Base-by-base conservation (phyloP, 1,140 invertebrate genomes). In the Intoshia linei region DNA sequence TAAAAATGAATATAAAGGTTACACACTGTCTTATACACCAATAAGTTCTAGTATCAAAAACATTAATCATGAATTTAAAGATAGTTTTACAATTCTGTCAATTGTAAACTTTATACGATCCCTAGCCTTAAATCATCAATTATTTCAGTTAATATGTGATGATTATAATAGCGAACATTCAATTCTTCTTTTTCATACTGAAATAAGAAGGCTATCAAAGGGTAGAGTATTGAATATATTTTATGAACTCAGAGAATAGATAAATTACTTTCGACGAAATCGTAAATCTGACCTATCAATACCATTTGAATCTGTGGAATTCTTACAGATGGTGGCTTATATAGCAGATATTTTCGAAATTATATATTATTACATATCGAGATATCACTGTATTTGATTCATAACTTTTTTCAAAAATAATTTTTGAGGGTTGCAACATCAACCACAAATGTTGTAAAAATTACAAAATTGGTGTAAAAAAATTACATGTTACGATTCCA, bases 131-230 rank as follows among this genome's bases (percentile, higher is more conserved):
- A 34, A 34, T 3, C 1, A 19, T 22, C 33, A 14, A 18, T 22
- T 34, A 11, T 34, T 34, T 21, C 20, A 34, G 33, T 34, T 14
- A n/a, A n/a, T n/a, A n/a, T n/a, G n/a, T n/a, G n/a, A n/a, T n/a
- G n/a, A 2, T 10, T 34, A 13, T 34, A 22, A 1, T 11, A 34
- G 11, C 10, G 23, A n/a, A n/a, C n/a, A n/a, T n/a, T n/a, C n/a
- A n/a, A n/a, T n/a, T n/a, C n/a, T n/a, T n/a, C n/a, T n/a, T 34
- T 21, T 34, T 34, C 4, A 21, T 11, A 34, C 10, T 20, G 33
- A 17, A 20, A 11, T 21, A 21, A 34, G 13, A 5, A 11, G n/a
- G 20, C 23, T 5, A 4, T 19, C 18, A 21, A 21, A 21, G 19
- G 33, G 10, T 20, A 10, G 20, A 18, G 13, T 21, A 21, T 14